These are phyloP conservation scores for Platanista minor DNA, from an alignment of 2,113 vertebrate species.

Conservation along the genomic window DNA sequence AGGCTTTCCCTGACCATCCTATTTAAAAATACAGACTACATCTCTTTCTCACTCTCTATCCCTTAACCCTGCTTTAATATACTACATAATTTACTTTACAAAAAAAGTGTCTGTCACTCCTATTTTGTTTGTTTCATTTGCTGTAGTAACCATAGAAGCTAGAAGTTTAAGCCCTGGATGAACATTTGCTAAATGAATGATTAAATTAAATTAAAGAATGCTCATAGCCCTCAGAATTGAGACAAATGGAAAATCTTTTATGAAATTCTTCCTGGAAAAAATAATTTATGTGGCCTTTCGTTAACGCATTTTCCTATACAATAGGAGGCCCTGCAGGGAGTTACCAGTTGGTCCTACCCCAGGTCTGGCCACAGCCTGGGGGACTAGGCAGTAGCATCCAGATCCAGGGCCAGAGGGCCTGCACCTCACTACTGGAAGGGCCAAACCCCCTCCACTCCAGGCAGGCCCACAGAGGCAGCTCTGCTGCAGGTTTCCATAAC, in stretches of 20 bases:
- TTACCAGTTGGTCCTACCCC: not conserved
- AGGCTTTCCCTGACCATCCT: not conserved
- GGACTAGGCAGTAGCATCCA: not conserved
- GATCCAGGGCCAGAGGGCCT: not conserved
- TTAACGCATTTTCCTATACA: not conserved
- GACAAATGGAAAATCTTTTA: not conserved
- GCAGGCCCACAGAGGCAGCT: not conserved
- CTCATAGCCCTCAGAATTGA: not conserved
- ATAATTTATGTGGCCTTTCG: not conserved
- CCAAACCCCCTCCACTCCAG: rapidly evolving
- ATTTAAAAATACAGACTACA: not conserved
- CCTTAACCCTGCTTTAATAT: not conserved
- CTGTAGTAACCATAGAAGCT: not conserved
- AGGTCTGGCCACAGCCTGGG: not conserved
- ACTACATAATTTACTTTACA: not conserved
- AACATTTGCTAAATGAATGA: not conserved
- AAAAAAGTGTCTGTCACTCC: not conserved
- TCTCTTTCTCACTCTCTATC: not conserved
- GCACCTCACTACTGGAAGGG: not conserved
- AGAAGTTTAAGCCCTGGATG: not conserved
- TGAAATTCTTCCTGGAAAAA: not conserved
- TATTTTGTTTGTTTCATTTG: not conserved
- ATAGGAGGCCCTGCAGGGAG: not conserved
- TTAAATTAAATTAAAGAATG: not conserved
- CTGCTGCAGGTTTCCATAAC: not conserved